Conservation (phyloP, 92 coral and sea anemone genomes). For the Montipora capitata region DNA sequence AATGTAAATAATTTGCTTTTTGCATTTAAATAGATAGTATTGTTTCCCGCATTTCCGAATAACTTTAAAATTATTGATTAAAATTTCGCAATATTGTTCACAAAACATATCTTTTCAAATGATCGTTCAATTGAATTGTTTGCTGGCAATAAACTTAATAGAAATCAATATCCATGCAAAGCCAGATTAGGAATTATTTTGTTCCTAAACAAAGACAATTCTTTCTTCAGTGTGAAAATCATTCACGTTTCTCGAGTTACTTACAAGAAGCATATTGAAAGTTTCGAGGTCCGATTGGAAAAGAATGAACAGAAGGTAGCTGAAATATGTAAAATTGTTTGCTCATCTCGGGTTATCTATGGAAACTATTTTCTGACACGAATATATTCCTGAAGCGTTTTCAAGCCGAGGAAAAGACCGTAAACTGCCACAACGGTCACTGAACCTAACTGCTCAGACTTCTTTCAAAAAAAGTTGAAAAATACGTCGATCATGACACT, state of each 20-base stretch:
- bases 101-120: constrained; percentile 13
- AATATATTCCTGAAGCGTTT: too few relatives aligned
- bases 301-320: too few relatives aligned
- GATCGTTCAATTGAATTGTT: constrained; percentile 13
- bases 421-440: too few relatives aligned
- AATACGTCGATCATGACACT: too few relatives aligned
- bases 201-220: too few relatives aligned
- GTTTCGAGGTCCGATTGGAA: neutral
- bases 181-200: neutral
- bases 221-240: neutral
- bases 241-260: too few relatives aligned
- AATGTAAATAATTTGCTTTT: neutral
- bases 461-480: too few relatives aligned
- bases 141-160: neutral
- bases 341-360: too few relatives aligned
- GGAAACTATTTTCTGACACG: too few relatives aligned
- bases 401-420: too few relatives aligned
- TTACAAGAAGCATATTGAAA: neutral
- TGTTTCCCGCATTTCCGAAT: neutral
- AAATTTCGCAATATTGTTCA: neutral
- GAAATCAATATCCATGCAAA: neutral
- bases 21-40: neutral
- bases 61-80: neutral
- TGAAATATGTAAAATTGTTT: too few relatives aligned
- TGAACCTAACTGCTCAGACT: too few relatives aligned